Evolutionary conservation across 2,113 vertebrate genomes (phyloP).

Genomic region (Phalacrocorax aristotelis): DNA sequence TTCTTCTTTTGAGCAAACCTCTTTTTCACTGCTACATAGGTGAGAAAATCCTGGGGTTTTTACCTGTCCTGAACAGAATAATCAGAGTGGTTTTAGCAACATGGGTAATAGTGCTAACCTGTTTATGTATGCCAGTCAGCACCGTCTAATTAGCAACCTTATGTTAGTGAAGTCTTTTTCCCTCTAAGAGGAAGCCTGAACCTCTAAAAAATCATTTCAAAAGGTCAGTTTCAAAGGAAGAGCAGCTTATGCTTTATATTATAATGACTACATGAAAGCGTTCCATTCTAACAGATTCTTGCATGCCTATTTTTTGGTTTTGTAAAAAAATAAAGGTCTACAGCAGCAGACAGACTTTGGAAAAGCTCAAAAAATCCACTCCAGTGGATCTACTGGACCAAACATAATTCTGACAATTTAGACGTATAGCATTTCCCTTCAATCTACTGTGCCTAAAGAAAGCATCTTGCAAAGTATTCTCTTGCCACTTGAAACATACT

Average conservation of each 20-base stretch:
- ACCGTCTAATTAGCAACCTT: slow-evolving; percentile 9
- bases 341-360: background rate
- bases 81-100: background rate
- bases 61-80: background rate
- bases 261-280: background rate
- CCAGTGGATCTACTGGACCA: background rate
- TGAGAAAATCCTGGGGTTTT: background rate
- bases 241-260: background rate
- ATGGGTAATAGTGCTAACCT: background rate
- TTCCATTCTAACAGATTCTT: background rate
- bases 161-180: background rate
- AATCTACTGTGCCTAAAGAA: background rate
- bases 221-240: slow-evolving; percentile 17
- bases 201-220: slow-evolving; percentile 12
- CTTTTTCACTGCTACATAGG: background rate
- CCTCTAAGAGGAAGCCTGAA: background rate
- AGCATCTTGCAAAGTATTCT: background rate
- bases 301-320: background rate
- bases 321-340: background rate
- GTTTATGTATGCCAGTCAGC: background rate
- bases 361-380: background rate
- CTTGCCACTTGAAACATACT: background rate
- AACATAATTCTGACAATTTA: background rate
- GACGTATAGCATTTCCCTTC: background rate
- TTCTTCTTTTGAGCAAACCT: background rate